Evolutionary conservation across 2,113 vertebrate species (phyloP).

Genomic region (Rhadina sibilatrix): DNA sequence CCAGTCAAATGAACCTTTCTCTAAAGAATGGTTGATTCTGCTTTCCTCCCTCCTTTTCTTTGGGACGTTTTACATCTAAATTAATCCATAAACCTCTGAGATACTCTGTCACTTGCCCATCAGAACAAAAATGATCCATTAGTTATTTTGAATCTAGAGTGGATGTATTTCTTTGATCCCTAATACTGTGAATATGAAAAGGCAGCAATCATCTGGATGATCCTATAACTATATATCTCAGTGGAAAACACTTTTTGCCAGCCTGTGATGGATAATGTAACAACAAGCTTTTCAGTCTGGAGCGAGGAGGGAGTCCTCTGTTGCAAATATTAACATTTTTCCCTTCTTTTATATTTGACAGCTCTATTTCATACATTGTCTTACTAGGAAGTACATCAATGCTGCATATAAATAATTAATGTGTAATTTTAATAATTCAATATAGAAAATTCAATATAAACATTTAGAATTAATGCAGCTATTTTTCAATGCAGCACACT

Average conservation of each 20-base stretch:
- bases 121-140: not conserved
- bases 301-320: not conserved
- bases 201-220: not conserved
- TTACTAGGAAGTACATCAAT: slow-evolving; percentile 1
- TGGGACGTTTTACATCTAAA: not conserved
- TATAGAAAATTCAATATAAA: slow-evolving; percentile 26
- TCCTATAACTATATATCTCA: not conserved
- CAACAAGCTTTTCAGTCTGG: not conserved
- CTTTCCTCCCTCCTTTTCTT: not conserved
- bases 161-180: not conserved
- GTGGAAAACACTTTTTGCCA: not conserved
- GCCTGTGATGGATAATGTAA: not conserved
- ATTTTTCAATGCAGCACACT: not conserved
- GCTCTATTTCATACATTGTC: slow-evolving; percentile 33
- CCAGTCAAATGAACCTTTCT: not conserved
- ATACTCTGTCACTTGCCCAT: not conserved
- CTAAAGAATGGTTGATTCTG: not conserved
- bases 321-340: not conserved
- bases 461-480: slow-evolving; percentile 35
- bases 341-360: not conserved
- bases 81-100: not conserved
- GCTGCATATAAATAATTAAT: slow-evolving; percentile 48
- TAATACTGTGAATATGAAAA: not conserved
- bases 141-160: not conserved
- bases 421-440: slow-evolving; percentile 55